These are phyloP conservation scores for Malacoctenus gilli DNA, from an alignment of 2,797 vertebrate species.

Conservation along the genomic window DNA sequence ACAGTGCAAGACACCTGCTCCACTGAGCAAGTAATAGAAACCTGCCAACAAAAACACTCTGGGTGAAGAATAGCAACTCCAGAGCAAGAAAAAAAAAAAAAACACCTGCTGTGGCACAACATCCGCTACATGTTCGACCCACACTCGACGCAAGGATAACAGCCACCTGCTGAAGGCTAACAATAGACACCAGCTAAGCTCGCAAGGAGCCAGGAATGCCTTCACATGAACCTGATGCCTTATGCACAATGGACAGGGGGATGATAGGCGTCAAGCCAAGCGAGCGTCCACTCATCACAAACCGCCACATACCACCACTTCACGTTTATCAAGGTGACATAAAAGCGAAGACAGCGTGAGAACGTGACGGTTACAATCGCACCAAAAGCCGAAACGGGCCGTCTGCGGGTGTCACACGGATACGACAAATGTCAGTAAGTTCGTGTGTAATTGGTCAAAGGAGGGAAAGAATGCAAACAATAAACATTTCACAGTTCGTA, in stretches of 20 bases:
- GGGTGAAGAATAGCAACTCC: conserved; percentile 64
- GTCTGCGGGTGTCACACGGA: conserved; percentile 25
- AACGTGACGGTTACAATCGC: conserved; percentile 31
- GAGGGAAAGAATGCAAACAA: conserved; percentile 49
- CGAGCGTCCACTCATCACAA: conserved; percentile 31
- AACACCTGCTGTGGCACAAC: conserved; percentile 76
- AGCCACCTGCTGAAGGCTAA: conserved; percentile 73
- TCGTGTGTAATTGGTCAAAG: conserved; percentile 47
- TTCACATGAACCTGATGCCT: conserved; percentile 40
- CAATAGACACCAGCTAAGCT: conserved; percentile 54
- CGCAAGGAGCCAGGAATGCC: conserved; percentile 26
- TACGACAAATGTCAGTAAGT: conserved; percentile 32
- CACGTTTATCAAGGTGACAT: conserved; percentile 48
- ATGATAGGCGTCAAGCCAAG: conserved; percentile 18
- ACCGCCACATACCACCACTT: conserved; percentile 28
- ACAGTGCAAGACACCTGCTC: conserved; percentile 62
- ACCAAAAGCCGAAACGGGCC: conserved; percentile 25
- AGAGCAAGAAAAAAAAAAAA: conserved; percentile 43
- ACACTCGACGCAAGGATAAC: conserved; percentile 62
- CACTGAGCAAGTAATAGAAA: conserved; percentile 49
- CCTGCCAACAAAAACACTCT: conserved; percentile 68
- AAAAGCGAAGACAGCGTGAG: conserved; percentile 21
- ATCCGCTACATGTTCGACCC: conserved; percentile 57
- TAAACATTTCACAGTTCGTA: conserved; percentile 17
- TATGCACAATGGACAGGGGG: conserved; percentile 10